These are phyloP conservation scores for Acipenser oxyrinchus DNA, from an alignment of 2,797 vertebrate genomes.

Conservation along the genomic window DNA sequence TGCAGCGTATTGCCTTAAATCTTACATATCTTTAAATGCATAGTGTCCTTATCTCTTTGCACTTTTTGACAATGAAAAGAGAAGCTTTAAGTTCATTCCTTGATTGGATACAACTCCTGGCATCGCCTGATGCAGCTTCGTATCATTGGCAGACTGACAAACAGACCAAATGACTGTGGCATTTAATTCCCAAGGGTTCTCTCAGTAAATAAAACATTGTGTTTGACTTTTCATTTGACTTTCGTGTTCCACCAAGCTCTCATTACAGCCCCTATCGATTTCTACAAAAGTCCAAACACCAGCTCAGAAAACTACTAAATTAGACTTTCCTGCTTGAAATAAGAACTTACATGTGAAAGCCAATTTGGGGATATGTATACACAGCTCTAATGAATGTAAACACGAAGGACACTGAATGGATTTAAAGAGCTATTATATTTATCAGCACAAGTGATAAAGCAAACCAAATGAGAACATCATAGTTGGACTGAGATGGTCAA, in stretches of 20 bases:
- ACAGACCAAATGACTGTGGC: slow-evolving; percentile 37
- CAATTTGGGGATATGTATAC: too few relatives aligned
- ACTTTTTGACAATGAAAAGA: neutral
- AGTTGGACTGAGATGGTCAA: too few relatives aligned
- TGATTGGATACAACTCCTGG: slow-evolving; percentile 43
- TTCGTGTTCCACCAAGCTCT: slow-evolving; percentile 60
- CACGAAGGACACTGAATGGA: too few relatives aligned
- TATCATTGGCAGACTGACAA: slow-evolving; percentile 42
- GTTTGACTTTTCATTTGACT: slow-evolving; percentile 66
- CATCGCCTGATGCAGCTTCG: slow-evolving; percentile 42
- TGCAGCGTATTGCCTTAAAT: too few relatives aligned
- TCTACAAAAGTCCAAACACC: slow-evolving; percentile 61
- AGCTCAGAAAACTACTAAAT: slow-evolving; percentile 57
- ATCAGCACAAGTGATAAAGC: too few relatives aligned
- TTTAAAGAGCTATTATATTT: too few relatives aligned
- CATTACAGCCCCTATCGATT: slow-evolving; percentile 63
- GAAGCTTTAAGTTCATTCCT: slow-evolving; percentile 34
- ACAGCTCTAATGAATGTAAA: too few relatives aligned
- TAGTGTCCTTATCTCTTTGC: too few relatives aligned
- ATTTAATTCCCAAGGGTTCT: slow-evolving; percentile 45
- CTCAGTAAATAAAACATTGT: slow-evolving; percentile 56
- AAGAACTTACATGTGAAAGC: slow-evolving; percentile 27
- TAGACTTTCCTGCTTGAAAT: slow-evolving; percentile 41
- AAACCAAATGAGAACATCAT: too few relatives aligned
- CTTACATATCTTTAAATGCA: too few relatives aligned